Conservation (phyloP, 2,888 invertebrate genomes). For the Agapetus fuscipes region DNA sequence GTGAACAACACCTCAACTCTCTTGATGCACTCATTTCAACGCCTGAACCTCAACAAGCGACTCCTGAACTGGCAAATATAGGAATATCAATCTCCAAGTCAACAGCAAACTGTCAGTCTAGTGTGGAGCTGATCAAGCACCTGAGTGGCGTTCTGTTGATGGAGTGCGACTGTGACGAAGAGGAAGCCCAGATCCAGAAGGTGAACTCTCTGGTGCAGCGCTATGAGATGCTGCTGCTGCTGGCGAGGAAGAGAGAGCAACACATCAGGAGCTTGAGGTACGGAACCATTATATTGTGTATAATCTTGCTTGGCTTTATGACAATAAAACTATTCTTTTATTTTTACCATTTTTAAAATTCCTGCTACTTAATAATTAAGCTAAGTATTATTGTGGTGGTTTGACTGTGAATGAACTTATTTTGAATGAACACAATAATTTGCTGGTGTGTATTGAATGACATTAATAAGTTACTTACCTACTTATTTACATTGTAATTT, state of each 20-base stretch:
- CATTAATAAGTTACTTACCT: too few species aligned
- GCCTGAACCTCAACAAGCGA: constrained; percentile 44
- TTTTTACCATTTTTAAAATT: constrained; percentile 2
- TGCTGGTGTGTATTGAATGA: too few species aligned
- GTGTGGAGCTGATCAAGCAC: constrained; percentile 72
- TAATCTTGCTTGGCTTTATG: constrained; percentile 7
- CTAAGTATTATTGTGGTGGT: too few species aligned
- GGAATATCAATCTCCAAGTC: constrained; percentile 66
- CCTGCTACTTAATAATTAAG: not conserved
- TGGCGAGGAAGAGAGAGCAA: constrained; percentile 65
- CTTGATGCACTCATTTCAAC: constrained; percentile 55
- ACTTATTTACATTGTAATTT: too few species aligned
- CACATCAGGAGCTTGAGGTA: constrained; percentile 72
- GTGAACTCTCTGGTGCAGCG: constrained; percentile 55
- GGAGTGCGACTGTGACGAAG: constrained; percentile 60
- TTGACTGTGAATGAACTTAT: too few species aligned
- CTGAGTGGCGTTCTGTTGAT: constrained; percentile 62
- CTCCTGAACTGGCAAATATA: constrained; percentile 47
- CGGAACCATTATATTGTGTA: constrained; percentile 5
- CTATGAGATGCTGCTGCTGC: constrained; percentile 58
- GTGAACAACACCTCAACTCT: constrained; percentile 54
- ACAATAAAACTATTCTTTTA: too few species aligned
- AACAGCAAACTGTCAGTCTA: constrained; percentile 69
- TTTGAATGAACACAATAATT: too few species aligned
- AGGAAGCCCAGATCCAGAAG: constrained; percentile 55